A percentile compares a stretch with the other conserved stretches of the same genome.
These are phyloP conservation scores for Tetramorium alpestre DNA, from an alignment of 1,140 invertebrate species.

Conservation along the genomic window DNA sequence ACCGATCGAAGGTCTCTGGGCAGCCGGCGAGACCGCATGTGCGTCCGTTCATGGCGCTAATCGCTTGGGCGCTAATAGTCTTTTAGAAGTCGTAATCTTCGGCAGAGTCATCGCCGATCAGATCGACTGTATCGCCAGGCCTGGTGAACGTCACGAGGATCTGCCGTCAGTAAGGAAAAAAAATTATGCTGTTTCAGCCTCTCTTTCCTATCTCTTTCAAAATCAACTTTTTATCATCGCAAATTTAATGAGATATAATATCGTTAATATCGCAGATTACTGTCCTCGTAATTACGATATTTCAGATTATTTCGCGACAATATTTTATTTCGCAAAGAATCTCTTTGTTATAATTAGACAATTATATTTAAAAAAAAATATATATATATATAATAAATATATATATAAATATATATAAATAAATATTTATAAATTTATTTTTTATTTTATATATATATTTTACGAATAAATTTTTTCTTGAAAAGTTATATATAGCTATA, in stretches of 20 bases:
- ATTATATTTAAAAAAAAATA: background rate
- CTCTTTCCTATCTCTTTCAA: background rate
- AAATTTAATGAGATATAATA: background rate
- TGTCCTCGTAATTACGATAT: background rate
- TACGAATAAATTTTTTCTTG: background rate
- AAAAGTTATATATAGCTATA: background rate
- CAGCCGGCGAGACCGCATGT: constrained; percentile 86
- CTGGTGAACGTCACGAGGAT: constrained; percentile 88
- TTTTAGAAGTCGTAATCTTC: constrained; percentile 94
- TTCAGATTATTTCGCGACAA: background rate
- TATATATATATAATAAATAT: background rate
- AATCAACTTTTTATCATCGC: background rate
- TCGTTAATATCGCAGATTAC: background rate
- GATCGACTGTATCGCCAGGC: constrained; percentile 89
- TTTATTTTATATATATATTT: background rate
- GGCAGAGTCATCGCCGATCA: constrained; percentile 92
- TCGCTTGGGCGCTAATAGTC: constrained; percentile 93
- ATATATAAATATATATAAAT: too few relatives aligned
- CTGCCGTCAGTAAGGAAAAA: constrained; percentile 86
- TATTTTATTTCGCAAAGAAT: background rate
- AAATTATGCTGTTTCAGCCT: background rate
- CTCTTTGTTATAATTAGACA: background rate
- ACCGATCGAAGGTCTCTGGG: constrained; percentile 86
- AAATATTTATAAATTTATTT: background rate
- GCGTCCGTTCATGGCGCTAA: constrained; percentile 95